phyloP scores from a whole-genome alignment of 2,888 invertebrate species.

The Heliconius charithonia region DNA sequence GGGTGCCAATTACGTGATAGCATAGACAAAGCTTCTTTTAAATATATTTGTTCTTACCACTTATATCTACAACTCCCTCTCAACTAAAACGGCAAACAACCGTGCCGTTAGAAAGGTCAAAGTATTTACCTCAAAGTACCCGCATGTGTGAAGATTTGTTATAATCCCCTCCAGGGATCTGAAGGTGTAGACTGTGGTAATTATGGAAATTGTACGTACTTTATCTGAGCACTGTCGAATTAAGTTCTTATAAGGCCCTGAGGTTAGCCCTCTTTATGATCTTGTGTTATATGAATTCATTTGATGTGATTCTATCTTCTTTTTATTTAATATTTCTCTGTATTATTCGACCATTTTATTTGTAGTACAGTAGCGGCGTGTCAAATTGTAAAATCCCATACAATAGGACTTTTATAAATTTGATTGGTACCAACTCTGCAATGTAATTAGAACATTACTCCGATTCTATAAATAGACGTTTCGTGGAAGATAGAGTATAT shows the following conservation, averaged over 20 bases:
- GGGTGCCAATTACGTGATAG: too few species aligned
- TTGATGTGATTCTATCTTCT: not conserved
- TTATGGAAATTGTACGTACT: slow-evolving; percentile 49
- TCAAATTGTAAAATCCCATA: too few species aligned
- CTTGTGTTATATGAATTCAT: slow-evolving; percentile 3
- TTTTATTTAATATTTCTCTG: not conserved
- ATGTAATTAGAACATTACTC: not conserved
- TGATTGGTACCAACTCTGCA: too few species aligned
- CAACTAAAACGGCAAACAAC: slow-evolving; percentile 50
- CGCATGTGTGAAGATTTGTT: slow-evolving; percentile 50
- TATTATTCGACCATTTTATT: not conserved
- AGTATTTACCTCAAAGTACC: slow-evolving; percentile 51
- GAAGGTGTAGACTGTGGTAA: slow-evolving; percentile 46
- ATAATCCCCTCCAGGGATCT: slow-evolving; percentile 48
- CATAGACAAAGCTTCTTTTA: not conserved
- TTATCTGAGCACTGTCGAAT: slow-evolving; percentile 40
- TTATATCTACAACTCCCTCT: slow-evolving; percentile 37
- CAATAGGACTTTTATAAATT: too few species aligned
- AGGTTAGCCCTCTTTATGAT: slow-evolving; percentile 23
- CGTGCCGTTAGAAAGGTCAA: slow-evolving; percentile 52
- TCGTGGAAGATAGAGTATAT: too few species aligned
- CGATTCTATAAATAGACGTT: too few species aligned
- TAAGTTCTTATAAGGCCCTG: slow-evolving; percentile 36
- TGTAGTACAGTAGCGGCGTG: too few species aligned
- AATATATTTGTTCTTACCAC: slow-evolving; percentile 21